A percentile compares a stretch with the other conserved stretches of the same genome.
phyloP scores from a whole-genome alignment of 2,113 vertebrate species.

The Pangasianodon gigas region DNA sequence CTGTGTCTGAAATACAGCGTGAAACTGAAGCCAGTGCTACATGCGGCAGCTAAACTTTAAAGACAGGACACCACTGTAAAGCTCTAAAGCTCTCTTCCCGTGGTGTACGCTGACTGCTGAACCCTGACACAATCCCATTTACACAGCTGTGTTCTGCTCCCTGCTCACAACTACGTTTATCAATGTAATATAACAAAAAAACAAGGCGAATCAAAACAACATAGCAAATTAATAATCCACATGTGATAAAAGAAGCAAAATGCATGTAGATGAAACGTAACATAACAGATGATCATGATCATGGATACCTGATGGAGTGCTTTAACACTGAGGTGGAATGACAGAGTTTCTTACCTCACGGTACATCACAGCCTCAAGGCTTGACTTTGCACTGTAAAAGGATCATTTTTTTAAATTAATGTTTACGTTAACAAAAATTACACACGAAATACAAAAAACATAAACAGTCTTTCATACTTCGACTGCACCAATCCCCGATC shows the following conservation, averaged over 20 bases:
- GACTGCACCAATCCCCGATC: conserved; percentile 80
- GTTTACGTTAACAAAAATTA: neutral
- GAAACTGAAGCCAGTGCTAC: conserved; percentile 69
- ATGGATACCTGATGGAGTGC: conserved; percentile 4
- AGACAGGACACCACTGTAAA: neutral
- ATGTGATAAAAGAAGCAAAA: neutral
- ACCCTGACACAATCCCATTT: neutral
- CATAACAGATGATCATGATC: neutral
- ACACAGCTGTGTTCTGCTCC: neutral
- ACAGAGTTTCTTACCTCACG: conserved; percentile 72
- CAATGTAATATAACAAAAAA: neutral
- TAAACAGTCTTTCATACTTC: conserved; percentile 65
- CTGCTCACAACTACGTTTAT: neutral
- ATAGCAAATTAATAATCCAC: neutral
- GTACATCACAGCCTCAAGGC: conserved; percentile 81
- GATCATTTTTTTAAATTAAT: neutral
- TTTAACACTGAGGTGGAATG: neutral
- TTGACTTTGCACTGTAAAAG: conserved; percentile 76
- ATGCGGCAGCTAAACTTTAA: conserved; percentile 37
- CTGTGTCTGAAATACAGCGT: conserved; percentile 81
- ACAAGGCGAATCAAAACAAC: neutral
- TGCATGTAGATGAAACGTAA: neutral
- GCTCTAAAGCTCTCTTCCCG: neutral
- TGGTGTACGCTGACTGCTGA: neutral
- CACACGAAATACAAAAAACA: neutral